Conservation (phyloP, 2,797 vertebrate genomes). For the Loris lydekkerianus region DNA sequence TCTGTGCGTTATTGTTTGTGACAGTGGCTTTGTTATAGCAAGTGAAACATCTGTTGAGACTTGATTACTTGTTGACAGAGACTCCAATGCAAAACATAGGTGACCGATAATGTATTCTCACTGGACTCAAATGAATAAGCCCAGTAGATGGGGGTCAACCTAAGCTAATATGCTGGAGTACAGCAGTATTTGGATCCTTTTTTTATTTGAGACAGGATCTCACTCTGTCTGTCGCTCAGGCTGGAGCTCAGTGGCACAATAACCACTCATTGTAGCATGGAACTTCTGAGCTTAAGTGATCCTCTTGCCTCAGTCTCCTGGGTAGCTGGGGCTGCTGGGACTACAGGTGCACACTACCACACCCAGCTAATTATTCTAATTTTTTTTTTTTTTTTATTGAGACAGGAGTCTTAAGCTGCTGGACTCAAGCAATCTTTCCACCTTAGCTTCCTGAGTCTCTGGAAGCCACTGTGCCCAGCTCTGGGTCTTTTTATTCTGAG, state of each 20-base stretch:
- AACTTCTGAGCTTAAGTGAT: background rate
- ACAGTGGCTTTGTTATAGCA: conserved; percentile 82
- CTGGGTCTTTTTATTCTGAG: conserved; percentile 35
- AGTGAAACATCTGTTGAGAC: conserved; percentile 82
- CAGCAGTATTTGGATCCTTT: background rate
- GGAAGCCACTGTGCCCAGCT: background rate
- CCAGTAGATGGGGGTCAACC: conserved; percentile 11
- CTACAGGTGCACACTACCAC: background rate
- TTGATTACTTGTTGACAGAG: conserved; percentile 83
- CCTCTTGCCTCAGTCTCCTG: background rate
- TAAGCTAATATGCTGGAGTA: conserved; percentile 40
- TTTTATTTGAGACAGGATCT: background rate
- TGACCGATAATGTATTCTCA: conserved; percentile 76
- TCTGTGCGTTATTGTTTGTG: conserved; percentile 80
- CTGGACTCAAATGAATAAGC: conserved; percentile 63
- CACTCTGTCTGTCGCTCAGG: background rate
- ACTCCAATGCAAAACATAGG: conserved; percentile 77
- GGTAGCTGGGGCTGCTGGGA: background rate
- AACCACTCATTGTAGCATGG: background rate
- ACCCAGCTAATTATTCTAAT: background rate
- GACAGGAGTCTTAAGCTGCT: background rate
- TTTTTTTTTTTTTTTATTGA: background rate
- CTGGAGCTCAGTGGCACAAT: background rate
- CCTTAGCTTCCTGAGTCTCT: background rate
- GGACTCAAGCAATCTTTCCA: background rate